These are phyloP conservation scores for Cynopterus brachyotis DNA, from an alignment of 2,113 vertebrate species.

Conservation along the genomic window DNA sequence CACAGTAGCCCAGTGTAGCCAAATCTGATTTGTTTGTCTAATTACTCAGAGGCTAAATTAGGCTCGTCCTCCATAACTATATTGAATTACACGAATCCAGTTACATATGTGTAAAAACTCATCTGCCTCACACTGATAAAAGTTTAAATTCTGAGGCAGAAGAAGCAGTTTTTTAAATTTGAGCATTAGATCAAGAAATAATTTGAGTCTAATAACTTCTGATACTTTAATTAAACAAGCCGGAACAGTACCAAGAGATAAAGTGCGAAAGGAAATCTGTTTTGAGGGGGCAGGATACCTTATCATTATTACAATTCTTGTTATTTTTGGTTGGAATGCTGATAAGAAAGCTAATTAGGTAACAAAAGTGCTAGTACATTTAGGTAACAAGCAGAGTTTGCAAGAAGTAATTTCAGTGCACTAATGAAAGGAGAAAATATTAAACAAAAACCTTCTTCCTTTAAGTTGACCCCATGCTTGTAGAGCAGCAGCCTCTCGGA, in stretches of 20 bases:
- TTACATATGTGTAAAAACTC: slow-evolving; percentile 48
- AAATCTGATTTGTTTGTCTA: slow-evolving; percentile 72
- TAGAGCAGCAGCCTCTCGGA: neutral
- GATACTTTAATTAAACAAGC: slow-evolving; percentile 81
- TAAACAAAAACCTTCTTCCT: slow-evolving; percentile 49
- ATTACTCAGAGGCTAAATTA: slow-evolving; percentile 71
- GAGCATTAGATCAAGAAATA: slow-evolving; percentile 80
- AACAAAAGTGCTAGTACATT: slow-evolving; percentile 69
- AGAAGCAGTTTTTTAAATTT: slow-evolving; percentile 74
- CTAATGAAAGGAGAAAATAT: slow-evolving; percentile 66
- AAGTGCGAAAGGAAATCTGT: slow-evolving; percentile 61
- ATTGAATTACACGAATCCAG: slow-evolving; percentile 73
- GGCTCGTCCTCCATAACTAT: slow-evolving; percentile 46
- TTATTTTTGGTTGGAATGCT: slow-evolving; percentile 80
- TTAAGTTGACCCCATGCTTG: slow-evolving; percentile 50
- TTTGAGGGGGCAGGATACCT: slow-evolving; percentile 68
- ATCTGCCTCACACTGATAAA: slow-evolving; percentile 81
- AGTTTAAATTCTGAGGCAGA: slow-evolving; percentile 76
- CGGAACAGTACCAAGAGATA: slow-evolving; percentile 77
- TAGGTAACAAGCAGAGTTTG: slow-evolving; percentile 73
- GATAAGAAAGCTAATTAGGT: slow-evolving; percentile 83
- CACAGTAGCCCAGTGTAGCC: neutral
- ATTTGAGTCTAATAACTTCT: slow-evolving; percentile 79
- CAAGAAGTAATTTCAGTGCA: slow-evolving; percentile 67
- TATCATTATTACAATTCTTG: slow-evolving; percentile 78